Conservation (phyloP, 2,888 invertebrate genomes). For the Dorcus hopei region DNA sequence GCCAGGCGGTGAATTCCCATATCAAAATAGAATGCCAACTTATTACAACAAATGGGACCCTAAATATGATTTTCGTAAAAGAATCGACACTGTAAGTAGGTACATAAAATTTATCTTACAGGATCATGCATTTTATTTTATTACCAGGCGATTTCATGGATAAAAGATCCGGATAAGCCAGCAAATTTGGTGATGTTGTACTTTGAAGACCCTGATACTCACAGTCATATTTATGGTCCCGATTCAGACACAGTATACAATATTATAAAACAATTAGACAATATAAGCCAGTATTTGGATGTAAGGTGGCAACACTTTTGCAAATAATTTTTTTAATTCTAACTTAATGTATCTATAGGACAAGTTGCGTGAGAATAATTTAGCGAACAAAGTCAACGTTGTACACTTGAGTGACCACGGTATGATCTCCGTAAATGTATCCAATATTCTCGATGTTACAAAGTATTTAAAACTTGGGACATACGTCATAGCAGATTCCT, state of each 20-base stretch:
- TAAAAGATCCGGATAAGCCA: slow-evolving; percentile 55
- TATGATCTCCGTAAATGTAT: slow-evolving; percentile 56
- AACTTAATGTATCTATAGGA: slow-evolving; percentile 34
- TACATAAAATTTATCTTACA: neutral
- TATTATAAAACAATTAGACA: slow-evolving; percentile 51
- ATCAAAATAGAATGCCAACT: slow-evolving; percentile 52
- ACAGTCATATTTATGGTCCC: slow-evolving; percentile 61
- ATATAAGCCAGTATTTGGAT: slow-evolving; percentile 57
- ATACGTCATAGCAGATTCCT: slow-evolving; percentile 52
- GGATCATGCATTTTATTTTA: neutral
- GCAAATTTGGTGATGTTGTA: slow-evolving; percentile 69
- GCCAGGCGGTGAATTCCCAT: slow-evolving; percentile 60
- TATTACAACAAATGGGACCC: slow-evolving; percentile 48
- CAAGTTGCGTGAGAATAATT: slow-evolving; percentile 50
- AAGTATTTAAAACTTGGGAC: slow-evolving; percentile 51
- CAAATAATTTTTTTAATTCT: neutral
- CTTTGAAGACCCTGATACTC: slow-evolving; percentile 67
- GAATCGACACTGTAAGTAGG: slow-evolving; percentile 54
- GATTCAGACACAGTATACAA: slow-evolving; percentile 45
- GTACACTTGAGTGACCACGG: slow-evolving; percentile 74
- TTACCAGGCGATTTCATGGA: slow-evolving; percentile 56
- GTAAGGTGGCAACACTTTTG: slow-evolving; percentile 31
- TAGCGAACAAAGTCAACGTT: slow-evolving; percentile 59
- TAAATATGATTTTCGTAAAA: slow-evolving; percentile 49
- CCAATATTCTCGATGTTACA: slow-evolving; percentile 56